Evolutionary conservation across 2,888 invertebrate species (phyloP).

Genomic region (Globia sparganii): DNA sequence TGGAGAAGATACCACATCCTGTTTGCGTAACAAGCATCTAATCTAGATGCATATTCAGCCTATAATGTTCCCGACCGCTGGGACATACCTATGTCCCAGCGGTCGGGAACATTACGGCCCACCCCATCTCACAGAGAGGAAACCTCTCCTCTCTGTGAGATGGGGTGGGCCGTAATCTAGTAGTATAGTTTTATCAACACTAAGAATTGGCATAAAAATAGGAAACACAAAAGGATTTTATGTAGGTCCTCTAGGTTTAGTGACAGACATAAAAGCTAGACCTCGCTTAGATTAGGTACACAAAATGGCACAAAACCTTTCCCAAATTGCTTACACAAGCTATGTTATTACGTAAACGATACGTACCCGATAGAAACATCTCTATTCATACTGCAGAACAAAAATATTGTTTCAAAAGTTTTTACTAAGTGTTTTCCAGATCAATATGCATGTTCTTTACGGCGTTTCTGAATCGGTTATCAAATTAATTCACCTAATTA

Average conservation of each 20-base stretch:
- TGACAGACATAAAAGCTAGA: slow-evolving; percentile 18
- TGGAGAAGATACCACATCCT: not conserved
- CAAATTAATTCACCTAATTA: too few relatives aligned
- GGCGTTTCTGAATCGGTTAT: not conserved
- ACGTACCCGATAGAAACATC: slow-evolving; percentile 27
- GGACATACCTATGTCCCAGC: too few relatives aligned
- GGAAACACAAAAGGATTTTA: slow-evolving; percentile 38
- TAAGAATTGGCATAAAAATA: not conserved
- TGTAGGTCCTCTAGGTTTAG: slow-evolving; percentile 1
- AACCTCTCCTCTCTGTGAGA: not conserved
- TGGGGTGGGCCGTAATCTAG: not conserved
- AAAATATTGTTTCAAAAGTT: not conserved
- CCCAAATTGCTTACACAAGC: slow-evolving; percentile 44
- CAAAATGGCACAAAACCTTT: slow-evolving; percentile 39
- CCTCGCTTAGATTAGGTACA: slow-evolving; percentile 7
- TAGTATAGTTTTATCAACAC: not conserved
- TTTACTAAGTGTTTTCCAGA: not conserved
- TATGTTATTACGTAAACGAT: slow-evolving; percentile 55
- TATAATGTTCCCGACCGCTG: not conserved
- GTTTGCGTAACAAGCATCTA: not conserved
- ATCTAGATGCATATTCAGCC: not conserved
- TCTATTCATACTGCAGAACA: slow-evolving; percentile 28
- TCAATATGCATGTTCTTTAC: not conserved
- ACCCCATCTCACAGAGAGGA: too few relatives aligned
- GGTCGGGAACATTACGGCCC: too few relatives aligned